A percentile compares a stretch with the other conserved stretches of the same genome.
Evolutionary conservation across 1,140 invertebrate species (phyloP).

Genomic region (Pseudomyrmex sp.): DNA sequence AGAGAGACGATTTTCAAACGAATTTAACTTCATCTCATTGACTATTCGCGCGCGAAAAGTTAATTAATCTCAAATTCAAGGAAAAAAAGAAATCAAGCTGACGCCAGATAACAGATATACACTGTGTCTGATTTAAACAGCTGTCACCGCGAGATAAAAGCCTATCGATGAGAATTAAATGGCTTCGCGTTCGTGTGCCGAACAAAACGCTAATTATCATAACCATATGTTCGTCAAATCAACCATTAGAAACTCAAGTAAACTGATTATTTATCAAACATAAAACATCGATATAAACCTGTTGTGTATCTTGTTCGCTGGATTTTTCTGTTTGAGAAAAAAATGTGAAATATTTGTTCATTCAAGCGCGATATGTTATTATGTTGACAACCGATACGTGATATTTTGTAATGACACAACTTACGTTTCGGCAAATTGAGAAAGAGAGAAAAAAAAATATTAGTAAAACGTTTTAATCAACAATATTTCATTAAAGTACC

Average conservation of each 20-base stretch:
- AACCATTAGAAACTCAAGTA: not conserved
- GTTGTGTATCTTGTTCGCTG: not conserved
- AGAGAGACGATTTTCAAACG: not conserved
- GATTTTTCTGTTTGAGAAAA: not conserved
- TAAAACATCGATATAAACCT: not conserved
- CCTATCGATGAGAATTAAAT: slow-evolving; percentile 59
- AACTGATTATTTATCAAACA: not conserved
- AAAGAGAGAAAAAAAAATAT: not conserved
- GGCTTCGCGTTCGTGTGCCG: not conserved
- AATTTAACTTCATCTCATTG: slow-evolving; percentile 13
- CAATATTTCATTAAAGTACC: too few species aligned
- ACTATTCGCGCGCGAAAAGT: not conserved
- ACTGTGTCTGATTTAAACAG: slow-evolving; percentile 36
- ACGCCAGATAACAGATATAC: not conserved
- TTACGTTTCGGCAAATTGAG: not conserved
- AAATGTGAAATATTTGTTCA: slow-evolving; percentile 1
- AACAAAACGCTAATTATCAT: slow-evolving; percentile 54
- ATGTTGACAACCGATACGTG: not conserved
- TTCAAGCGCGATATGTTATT: not conserved
- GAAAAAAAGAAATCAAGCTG: slow-evolving; percentile 10
- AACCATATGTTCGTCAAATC: slow-evolving; percentile 29
- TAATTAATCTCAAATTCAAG: slow-evolving; percentile 26
- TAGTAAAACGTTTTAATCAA: not conserved
- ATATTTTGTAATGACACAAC: not conserved
- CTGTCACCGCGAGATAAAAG: slow-evolving; percentile 29